Evolutionary conservation across 1,140 invertebrate genomes (phyloP).

Genomic region (Penaeus indicus): DNA sequence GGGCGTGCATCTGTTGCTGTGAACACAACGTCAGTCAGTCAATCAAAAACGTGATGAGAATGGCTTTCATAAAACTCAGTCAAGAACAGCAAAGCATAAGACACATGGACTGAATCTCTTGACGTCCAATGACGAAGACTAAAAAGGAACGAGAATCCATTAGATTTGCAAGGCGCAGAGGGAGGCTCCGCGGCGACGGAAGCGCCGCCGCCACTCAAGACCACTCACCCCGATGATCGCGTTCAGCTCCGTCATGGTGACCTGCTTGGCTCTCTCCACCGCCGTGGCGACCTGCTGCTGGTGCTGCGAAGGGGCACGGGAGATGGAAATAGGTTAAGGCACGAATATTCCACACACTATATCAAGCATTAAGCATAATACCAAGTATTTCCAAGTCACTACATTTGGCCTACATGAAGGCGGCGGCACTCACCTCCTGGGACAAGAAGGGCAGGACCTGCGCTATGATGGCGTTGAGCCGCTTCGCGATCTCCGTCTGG

Average conservation of each 20-base stretch:
- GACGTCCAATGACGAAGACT: background rate
- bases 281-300: slow-evolving; percentile 72
- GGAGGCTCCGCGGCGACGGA: background rate
- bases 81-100: background rate
- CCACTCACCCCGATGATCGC: slow-evolving; percentile 70
- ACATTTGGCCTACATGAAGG: too few relatives aligned
- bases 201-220: background rate
- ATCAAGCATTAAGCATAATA: background rate
- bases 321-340: background rate
- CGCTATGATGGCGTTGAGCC: slow-evolving; percentile 76
- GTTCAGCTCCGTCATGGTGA: slow-evolving; percentile 71
- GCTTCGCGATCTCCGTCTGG: slow-evolving; percentile 79
- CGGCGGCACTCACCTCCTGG: slow-evolving; percentile 71
- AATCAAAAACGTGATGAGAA: too few relatives aligned
- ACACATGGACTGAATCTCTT: background rate
- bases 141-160: background rate
- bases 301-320: slow-evolving; percentile 66
- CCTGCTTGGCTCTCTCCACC: slow-evolving; percentile 71
- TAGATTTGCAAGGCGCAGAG: background rate
- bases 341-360: background rate
- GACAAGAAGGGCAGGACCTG: slow-evolving; percentile 79
- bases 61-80: too few relatives aligned
- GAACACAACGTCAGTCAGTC: too few relatives aligned
- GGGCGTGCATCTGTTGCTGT: slow-evolving; percentile 67
- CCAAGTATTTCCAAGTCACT: background rate